Evolutionary conservation across 2,888 invertebrate species (phyloP), one percentile per base, ranked within the genome.

Genomic region (Scaptomyza reducta): DNA sequence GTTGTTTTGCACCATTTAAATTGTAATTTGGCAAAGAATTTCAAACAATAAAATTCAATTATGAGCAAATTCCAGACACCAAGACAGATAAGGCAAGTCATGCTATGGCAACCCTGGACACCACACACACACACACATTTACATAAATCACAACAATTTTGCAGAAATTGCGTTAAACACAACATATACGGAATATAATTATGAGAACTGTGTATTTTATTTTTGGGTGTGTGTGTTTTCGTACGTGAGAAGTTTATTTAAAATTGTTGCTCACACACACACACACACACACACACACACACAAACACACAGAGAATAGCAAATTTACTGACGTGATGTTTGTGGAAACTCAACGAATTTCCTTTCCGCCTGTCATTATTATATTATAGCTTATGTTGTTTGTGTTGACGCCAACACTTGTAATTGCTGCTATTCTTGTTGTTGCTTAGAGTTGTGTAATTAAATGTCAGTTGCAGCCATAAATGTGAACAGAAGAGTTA

Each of bases 11-110:
- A 46, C 46, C 49, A 62, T 35, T 77, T 70, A 60, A 69, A 72
- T 67, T 79, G 80, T 70, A 70, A 69, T 83, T 79, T 83, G 31
- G 58, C 6, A 62, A 77, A 65, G 83, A 83, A 86, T 81, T 77
- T 74, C 38, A 49, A 50, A 66, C 58, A 79, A 75, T 81, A 42
- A 67, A 78, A 85, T 78, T 69, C 66, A 79, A 83, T 83, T 85
- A 85, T 68, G 50, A 59, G 9, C 7, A 54, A 56, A 63, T 46
- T 47, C 31, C 60, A 25, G 45, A 27, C 49, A 61, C 22, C 14
- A 44, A 45, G 25, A 14, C 7, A n/a, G 4, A 10, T 5, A 4
- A 16, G 9, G 3, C 40, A 1, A 3, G 22, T 14, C 18, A 18
- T 31, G 35, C 11, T 40, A 9, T 54, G 71, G 58, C 44, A 63